Evolutionary conservation across 2,888 invertebrate genomes (phyloP), one percentile per base, ranked within the genome.

Genomic region (Heliconius aoede): DNA sequence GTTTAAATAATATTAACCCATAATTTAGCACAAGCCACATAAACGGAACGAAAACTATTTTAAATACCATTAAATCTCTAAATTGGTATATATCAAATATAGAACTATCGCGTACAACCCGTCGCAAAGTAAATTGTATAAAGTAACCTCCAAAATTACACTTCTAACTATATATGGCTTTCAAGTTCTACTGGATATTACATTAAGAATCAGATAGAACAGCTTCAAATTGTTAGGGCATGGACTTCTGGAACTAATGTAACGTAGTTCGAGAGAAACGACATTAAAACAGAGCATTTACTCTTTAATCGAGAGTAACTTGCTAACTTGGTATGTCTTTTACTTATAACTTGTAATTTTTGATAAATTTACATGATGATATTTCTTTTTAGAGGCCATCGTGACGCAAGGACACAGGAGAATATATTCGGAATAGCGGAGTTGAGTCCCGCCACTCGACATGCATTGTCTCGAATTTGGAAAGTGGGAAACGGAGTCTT

Each of bases 271-370:
- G 26, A 21, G 40, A 26, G 24, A 67, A 67, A 67, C 9, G 26
- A 5, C 11, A 36, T 64, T 32, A 64, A 64, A 77, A 78, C 75
- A 78, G 72, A 69, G 77, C 77, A 76, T 79, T 80, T 78, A 72
- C 74, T 76, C 67, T 68, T 77, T 73, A 72, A 76, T 61, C 55
- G 62, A 61, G 64, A 74, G 72, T 76, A 75, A 78, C 76, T 73
- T 77, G 72, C 73, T 74, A 76, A 78, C 77, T 80, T 74, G 73
- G 71, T 58, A 73, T 72, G 28, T 36, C 73, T 60, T 62, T 72
- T 68, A 75, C 65, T 75, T 40, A 40, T 40, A 40, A 40, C 13
- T 46, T 64, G 64, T 26, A 62, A 26, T n/a, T 26, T 46, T 28
- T 61, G 24, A 24, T 67, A n/a, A 40, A 40, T 40, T 51, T 15